Evolutionary conservation across 2,888 invertebrate species (phyloP).

Genomic region (Panorpa germanica): DNA sequence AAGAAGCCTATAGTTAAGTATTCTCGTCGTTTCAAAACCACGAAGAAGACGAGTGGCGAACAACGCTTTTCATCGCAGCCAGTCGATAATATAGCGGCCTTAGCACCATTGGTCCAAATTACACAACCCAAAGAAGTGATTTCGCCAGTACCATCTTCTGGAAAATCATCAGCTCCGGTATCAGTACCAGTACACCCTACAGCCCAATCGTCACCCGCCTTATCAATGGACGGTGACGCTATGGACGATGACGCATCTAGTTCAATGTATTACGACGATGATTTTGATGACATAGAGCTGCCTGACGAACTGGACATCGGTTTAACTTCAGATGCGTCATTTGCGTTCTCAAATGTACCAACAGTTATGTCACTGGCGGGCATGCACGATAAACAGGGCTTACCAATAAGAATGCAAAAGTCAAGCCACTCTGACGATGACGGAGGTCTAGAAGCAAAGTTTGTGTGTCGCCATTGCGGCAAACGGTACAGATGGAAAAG

Average conservation of each 20-base stretch:
- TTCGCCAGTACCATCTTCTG: too few relatives aligned
- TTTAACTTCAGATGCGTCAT: conserved; percentile 13
- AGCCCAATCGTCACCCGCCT: conserved; percentile 13
- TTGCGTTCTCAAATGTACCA: too few relatives aligned
- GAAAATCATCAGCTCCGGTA: too few relatives aligned
- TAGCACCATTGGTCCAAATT: conserved; percentile 13
- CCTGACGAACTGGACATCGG: conserved; percentile 26
- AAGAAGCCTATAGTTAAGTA: too few relatives aligned
- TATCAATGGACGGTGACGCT: conserved; percentile 10
- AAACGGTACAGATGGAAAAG: conserved; percentile 77
- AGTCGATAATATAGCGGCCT: conserved; percentile 13
- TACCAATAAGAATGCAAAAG: conserved; percentile 23
- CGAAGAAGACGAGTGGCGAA: too few relatives aligned
- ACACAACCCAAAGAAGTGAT: conserved; percentile 17
- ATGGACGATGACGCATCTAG: conserved; percentile 14
- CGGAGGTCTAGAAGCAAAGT: conserved; percentile 35
- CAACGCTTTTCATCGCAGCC: conserved; percentile 18
- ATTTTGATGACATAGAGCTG: conserved; percentile 24
- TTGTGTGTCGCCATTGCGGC: conserved; percentile 67
- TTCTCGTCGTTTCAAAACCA: too few relatives aligned
- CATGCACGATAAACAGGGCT: conserved; percentile 17
- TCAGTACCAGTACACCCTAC: conserved; percentile 15
- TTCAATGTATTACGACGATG: conserved; percentile 17
- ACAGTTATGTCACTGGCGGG: conserved; percentile 10
- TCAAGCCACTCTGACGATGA: conserved; percentile 21